These are phyloP conservation scores for Oryzias celebensis DNA, from an alignment of 2,113 vertebrate species.

Conservation along the genomic window DNA sequence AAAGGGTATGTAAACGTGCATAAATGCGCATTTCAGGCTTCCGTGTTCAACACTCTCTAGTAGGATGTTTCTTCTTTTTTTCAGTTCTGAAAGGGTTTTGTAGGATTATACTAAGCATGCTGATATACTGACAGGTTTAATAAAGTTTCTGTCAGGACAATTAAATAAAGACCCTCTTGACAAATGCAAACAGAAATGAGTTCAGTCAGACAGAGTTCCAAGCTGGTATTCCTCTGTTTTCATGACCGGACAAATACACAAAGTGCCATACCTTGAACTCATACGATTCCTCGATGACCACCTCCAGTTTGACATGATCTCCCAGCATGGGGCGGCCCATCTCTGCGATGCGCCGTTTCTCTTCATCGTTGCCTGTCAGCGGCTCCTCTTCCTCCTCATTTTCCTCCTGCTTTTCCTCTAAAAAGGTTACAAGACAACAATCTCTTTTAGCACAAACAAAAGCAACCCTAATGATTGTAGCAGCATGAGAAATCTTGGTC, in stretches of 20 bases:
- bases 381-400: constrained; percentile 81
- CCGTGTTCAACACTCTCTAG: neutral
- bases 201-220: neutral
- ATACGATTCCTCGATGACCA: constrained; percentile 98
- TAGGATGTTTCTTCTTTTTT: neutral
- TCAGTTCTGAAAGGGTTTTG: neutral
- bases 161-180: neutral
- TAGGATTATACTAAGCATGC: neutral
- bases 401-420: constrained; percentile 81
- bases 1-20: no score
- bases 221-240: neutral
- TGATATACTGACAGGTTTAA: no score
- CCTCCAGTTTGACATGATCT: constrained; percentile 91
- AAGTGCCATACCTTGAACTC: constrained; percentile 89
- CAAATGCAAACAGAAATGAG: neutral
- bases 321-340: constrained; percentile 94
- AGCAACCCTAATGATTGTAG: neutral
- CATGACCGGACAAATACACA: neutral
- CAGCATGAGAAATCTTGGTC: neutral
- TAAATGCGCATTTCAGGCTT: no score
- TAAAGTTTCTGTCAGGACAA: neutral
- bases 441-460: constrained; percentile 2
- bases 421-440: constrained; percentile 50
- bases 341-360: constrained; percentile 92
- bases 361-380: constrained; percentile 89